Percentiles rank a stretch among this genome's conserved stretches.
phyloP scores from a whole-genome alignment of 2,113 vertebrate species.

The Athene noctua region DNA sequence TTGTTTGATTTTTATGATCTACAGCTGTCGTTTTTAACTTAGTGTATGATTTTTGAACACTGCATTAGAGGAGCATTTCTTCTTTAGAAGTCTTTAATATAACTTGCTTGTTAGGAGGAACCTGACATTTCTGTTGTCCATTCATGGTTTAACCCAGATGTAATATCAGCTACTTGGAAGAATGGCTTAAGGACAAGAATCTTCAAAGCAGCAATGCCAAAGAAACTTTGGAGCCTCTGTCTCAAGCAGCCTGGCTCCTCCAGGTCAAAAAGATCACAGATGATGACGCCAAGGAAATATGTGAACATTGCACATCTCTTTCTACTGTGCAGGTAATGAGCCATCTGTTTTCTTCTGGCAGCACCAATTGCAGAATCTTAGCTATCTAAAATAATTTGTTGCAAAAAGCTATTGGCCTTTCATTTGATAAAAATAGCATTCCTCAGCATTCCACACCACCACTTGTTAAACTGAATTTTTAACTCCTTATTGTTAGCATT shows the following conservation, averaged over 20 bases:
- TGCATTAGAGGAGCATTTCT: not conserved
- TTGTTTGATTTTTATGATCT: not conserved
- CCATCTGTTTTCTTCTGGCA: not conserved
- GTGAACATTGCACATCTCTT: constrained; percentile 84
- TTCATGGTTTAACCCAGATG: constrained; percentile 76
- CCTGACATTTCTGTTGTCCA: not conserved
- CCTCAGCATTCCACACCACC: not conserved
- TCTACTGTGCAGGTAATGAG: constrained; percentile 86
- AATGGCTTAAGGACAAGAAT: constrained; percentile 95
- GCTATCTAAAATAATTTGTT: not conserved
- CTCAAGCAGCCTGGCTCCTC: constrained; percentile 93
- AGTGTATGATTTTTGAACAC: not conserved
- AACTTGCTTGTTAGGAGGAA: not conserved
- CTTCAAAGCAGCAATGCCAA: constrained; percentile 83
- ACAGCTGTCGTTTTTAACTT: not conserved
- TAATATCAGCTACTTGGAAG: constrained; percentile 97
- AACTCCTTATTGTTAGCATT: not conserved
- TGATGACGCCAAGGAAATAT: constrained; percentile 89
- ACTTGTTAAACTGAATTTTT: not conserved
- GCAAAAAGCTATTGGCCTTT: not conserved
- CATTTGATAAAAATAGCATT: not conserved
- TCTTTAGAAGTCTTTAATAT: not conserved
- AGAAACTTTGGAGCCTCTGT: constrained; percentile 88
- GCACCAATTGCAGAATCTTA: not conserved
- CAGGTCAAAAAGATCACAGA: constrained; percentile 96